Conservation (phyloP, 2,797 vertebrate species). For the Pangasius djambal region DNA sequence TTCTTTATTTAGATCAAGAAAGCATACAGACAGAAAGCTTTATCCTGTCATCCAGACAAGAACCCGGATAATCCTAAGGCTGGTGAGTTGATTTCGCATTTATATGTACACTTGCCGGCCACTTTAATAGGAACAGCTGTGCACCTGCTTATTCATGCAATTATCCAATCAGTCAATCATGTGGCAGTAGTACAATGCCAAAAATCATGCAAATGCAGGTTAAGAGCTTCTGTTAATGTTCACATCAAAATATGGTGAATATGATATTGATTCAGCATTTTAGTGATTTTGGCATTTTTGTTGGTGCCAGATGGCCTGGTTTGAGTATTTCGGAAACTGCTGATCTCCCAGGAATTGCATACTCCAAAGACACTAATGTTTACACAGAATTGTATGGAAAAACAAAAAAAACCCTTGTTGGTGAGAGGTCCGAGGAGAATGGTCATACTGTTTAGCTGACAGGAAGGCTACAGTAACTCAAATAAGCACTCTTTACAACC, state of each 20-base stretch:
- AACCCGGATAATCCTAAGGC: slow-evolving; percentile 95
- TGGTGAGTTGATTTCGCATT: slow-evolving; percentile 73
- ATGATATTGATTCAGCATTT: no score
- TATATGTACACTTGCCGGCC: not conserved
- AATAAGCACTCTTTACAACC: not conserved
- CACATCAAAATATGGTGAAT: not conserved
- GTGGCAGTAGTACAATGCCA: not conserved
- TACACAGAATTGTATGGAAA: not conserved
- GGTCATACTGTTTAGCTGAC: not conserved
- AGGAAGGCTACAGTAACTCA: not conserved
- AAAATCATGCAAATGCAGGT: not conserved
- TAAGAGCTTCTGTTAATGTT: not conserved
- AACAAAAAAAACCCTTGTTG: not conserved
- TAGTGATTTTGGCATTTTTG: not conserved
- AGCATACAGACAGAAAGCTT: slow-evolving; percentile 90
- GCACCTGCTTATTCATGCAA: not conserved
- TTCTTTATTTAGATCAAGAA: slow-evolving; percentile 87
- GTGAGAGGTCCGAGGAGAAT: not conserved
- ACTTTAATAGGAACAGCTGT: not conserved
- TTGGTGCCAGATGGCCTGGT: not conserved
- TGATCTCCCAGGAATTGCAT: not conserved
- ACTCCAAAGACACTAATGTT: not conserved
- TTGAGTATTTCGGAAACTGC: not conserved
- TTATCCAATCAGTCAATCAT: not conserved
- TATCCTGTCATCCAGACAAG: slow-evolving; percentile 97